Evolutionary conservation across 2,113 vertebrate species (phyloP), one percentile per base, ranked within the genome.

Genomic region (Pseudorasbora parva): DNA sequence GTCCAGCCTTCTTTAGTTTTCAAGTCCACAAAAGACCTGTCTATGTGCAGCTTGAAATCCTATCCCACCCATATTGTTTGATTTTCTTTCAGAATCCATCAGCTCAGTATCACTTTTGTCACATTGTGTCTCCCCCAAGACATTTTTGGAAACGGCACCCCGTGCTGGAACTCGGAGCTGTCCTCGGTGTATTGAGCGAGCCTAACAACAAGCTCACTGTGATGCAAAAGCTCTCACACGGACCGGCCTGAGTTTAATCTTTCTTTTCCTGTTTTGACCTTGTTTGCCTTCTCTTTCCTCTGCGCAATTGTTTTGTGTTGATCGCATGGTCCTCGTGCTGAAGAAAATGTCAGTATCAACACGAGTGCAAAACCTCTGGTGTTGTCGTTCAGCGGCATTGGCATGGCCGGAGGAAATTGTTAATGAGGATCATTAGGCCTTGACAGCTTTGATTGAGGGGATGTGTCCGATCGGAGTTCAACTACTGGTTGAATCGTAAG

Each of bases 401-500:
- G 85, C 87, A 89, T 87, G 87, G 88, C 77, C 85, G 84, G 86
- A 91, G 92, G 88, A 90, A 79, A 82, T 87, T 78, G 90, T 86
- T 91, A 93, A 93, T 93, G 89, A 89, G 88, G 45, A 85, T 93
- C 91, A 93, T 93, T 93, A 92, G 81, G 88, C 66, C 74, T 76
- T 93, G 93, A 93, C 94, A 94, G 89, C 88, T 90, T 89, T 93
- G 92, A 94, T 84, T 86, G 91, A 92, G 84, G 77, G 80, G 85
- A 84, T 75, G 81, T 85, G 84, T 89, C 87, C 56, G 86, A 90
- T 92, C 87, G 86, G 89, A 87, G 90, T 91, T 89, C 90, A 87
- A 90, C 88, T 92, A 86, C 9, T 49, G 85, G 91, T 84, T 89
- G 82, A 56, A 78, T 87, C 43, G 57, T 78, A 83, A 54, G 81